Conservation (phyloP, 2,113 vertebrate species). For the Peromyscus polionotus region DNA sequence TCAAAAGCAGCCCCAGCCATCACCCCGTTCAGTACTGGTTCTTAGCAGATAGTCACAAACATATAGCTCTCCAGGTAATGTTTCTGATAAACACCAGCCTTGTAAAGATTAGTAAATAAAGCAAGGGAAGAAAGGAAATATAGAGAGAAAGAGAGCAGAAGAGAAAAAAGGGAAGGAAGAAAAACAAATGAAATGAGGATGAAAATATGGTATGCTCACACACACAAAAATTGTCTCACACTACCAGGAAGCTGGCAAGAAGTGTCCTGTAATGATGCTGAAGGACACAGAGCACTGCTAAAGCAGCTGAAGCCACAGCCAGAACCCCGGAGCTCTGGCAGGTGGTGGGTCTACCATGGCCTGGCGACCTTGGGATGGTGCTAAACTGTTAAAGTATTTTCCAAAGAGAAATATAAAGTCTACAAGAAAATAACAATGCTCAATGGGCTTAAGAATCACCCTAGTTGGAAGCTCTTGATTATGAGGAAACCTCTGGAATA, state of each 20-base stretch:
- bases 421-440: constrained; percentile 6
- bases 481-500: background rate
- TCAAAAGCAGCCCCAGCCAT: background rate
- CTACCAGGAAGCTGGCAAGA: background rate
- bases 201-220: background rate
- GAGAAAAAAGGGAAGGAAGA: background rate
- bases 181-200: background rate
- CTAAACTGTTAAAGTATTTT: background rate
- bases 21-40: background rate
- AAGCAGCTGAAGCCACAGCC: background rate
- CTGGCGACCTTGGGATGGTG: background rate
- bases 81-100: background rate
- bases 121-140: background rate
- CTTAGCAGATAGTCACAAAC: background rate
- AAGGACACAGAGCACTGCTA: background rate
- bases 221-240: background rate
- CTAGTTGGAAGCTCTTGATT: background rate
- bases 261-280: background rate
- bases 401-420: constrained; percentile 9
- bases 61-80: background rate
- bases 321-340: background rate
- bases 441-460: background rate
- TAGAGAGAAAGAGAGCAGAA: background rate
- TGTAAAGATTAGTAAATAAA: background rate
- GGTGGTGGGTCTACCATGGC: background rate